Conservation (phyloP, 2,113 vertebrate genomes). For the Accipiter virgatus region DNA sequence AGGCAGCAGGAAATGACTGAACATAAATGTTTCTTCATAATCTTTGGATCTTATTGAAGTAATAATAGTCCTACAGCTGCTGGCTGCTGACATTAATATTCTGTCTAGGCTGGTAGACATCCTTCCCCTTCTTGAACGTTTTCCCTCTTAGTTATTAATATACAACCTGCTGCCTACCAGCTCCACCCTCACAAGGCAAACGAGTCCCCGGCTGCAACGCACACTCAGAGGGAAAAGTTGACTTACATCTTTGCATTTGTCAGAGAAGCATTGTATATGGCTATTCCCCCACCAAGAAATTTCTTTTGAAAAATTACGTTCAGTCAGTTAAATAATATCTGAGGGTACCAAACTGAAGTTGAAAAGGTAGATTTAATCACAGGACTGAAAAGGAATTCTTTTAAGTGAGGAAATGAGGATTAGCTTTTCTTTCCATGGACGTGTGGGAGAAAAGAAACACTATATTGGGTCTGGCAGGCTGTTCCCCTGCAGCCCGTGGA, state of each 20-base stretch:
- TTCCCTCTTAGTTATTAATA: neutral
- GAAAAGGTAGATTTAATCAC: neutral
- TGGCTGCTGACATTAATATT: neutral
- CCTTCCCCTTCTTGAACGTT: neutral
- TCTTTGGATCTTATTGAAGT: neutral
- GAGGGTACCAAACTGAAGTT: neutral
- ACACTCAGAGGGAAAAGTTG: neutral
- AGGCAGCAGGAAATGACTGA: neutral
- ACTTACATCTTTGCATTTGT: neutral
- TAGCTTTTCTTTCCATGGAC: neutral
- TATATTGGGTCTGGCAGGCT: no score
- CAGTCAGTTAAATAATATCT: neutral
- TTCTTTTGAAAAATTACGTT: neutral
- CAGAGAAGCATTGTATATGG: neutral
- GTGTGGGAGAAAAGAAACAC: neutral
- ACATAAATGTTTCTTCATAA: neutral
- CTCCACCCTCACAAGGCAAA: neutral
- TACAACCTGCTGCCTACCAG: neutral
- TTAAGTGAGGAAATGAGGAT: neutral
- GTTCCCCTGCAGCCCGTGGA: no score
- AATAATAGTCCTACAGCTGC: neutral
- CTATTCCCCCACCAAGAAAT: neutral
- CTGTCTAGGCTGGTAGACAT: neutral
- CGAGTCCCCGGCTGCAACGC: neutral
- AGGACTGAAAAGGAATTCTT: neutral